A percentile compares a stretch with the other conserved stretches of the same genome.
Conservation (phyloP, 2,113 vertebrate species). For the Pampusana beccarii region DNA sequence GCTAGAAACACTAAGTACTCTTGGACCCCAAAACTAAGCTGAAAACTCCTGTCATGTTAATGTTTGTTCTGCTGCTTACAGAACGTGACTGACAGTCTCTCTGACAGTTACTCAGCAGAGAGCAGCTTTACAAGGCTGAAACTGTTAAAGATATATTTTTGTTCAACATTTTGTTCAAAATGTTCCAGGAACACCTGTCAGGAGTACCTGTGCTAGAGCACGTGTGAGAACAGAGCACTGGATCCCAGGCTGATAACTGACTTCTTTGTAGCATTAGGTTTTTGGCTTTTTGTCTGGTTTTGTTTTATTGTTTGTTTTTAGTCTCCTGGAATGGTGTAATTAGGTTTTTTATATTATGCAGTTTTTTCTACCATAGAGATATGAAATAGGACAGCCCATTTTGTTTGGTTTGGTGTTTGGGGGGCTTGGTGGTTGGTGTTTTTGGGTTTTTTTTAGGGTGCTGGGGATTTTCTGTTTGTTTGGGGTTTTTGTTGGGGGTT, state of each 20-base stretch:
- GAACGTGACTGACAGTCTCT: conserved; percentile 39
- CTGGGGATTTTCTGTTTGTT: too few species aligned
- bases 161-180: conserved; percentile 28
- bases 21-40: neutral
- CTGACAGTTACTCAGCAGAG: conserved; percentile 50
- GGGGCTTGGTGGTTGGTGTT: too few species aligned
- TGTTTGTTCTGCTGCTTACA: conserved; percentile 41
- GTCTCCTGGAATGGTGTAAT: neutral
- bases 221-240: neutral
- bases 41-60: conserved; percentile 1
- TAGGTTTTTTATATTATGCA: neutral
- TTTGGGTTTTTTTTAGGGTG: too few species aligned
- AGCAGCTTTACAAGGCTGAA: conserved; percentile 48
- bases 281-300: too few species aligned
- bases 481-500: too few species aligned
- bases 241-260: neutral
- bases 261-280: neutral
- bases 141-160: conserved; percentile 44
- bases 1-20: neutral
- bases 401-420: neutral
- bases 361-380: neutral
- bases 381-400: neutral
- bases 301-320: neutral
- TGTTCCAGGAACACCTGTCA: conserved; percentile 52
- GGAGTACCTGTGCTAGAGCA: neutral